phyloP scores from a whole-genome alignment of 2,888 invertebrate species.

The Tetramorium bicarinatum region DNA sequence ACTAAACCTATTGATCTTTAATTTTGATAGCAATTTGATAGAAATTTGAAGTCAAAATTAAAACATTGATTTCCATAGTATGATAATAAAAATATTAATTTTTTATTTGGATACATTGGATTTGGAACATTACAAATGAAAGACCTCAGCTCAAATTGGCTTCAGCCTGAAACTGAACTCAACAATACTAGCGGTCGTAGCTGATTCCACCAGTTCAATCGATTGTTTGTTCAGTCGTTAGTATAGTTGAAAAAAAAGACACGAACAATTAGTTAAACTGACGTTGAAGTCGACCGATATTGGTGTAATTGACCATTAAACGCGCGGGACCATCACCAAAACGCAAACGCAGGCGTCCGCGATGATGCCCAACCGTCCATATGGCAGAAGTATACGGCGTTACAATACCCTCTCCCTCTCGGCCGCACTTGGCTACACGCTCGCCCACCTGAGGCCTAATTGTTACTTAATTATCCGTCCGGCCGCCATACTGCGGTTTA shows the following conservation, averaged over 20 bases:
- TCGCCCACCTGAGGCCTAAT: slow-evolving; percentile 82
- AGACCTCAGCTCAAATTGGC: background rate
- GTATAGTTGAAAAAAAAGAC: background rate
- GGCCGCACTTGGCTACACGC: slow-evolving; percentile 70
- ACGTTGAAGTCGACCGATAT: background rate
- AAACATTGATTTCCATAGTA: too few species aligned
- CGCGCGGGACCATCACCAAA: slow-evolving; percentile 35
- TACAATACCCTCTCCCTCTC: slow-evolving; percentile 63
- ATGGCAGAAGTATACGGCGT: slow-evolving; percentile 36
- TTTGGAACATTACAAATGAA: background rate
- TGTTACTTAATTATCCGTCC: slow-evolving; percentile 84
- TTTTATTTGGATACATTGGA: too few species aligned
- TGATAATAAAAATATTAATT: background rate
- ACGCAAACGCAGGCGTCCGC: slow-evolving; percentile 66
- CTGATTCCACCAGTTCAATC: background rate
- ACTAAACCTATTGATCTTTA: background rate
- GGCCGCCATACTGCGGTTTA: slow-evolving; percentile 84
- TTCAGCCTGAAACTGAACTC: background rate
- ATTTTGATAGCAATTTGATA: background rate
- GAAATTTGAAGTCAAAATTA: too few species aligned
- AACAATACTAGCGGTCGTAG: background rate
- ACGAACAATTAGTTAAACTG: slow-evolving; percentile 6
- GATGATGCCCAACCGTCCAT: slow-evolving; percentile 58
- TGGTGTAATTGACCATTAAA: slow-evolving; percentile 34
- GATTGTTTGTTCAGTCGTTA: background rate